These are phyloP conservation scores for Rhinoptilus africanus DNA, from an alignment of 2,113 vertebrate species.

Conservation along the genomic window DNA sequence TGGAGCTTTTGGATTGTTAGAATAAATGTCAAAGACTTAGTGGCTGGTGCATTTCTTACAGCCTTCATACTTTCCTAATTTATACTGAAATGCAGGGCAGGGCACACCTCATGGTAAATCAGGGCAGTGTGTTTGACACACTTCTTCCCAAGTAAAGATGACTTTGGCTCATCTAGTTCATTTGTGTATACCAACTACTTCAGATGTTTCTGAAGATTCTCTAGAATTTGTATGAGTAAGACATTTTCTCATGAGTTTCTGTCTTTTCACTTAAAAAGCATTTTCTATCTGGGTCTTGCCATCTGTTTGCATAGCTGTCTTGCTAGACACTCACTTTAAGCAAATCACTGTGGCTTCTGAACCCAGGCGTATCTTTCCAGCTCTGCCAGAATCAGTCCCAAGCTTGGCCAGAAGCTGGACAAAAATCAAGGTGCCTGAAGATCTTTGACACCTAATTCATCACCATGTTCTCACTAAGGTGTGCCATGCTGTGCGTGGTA, in stretches of 20 bases:
- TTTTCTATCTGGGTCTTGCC: constrained; percentile 62
- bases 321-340: constrained; percentile 40
- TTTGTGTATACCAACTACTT: constrained; percentile 32
- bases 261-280: constrained; percentile 51
- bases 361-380: not conserved
- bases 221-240: constrained; percentile 48
- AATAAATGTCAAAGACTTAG: not conserved
- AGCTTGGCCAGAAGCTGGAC: not conserved
- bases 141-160: not conserved
- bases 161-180: constrained; percentile 21
- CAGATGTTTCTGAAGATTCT: constrained; percentile 29
- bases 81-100: not conserved
- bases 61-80: not conserved
- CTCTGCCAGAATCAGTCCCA: not conserved
- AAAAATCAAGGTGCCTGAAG: not conserved
- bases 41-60: not conserved
- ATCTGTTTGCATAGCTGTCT: constrained; percentile 64
- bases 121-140: not conserved
- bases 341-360: constrained; percentile 24
- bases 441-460: not conserved
- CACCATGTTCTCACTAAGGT: not conserved
- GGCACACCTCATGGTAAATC: not conserved
- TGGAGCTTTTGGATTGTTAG: not conserved
- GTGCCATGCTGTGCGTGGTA: not conserved
- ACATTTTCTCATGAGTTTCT: constrained; percentile 17